Percentiles rank a stretch among this genome's conserved stretches.
These are phyloP conservation scores for Malurus leucopterus DNA, from an alignment of 2,797 vertebrate species.

Conservation along the genomic window DNA sequence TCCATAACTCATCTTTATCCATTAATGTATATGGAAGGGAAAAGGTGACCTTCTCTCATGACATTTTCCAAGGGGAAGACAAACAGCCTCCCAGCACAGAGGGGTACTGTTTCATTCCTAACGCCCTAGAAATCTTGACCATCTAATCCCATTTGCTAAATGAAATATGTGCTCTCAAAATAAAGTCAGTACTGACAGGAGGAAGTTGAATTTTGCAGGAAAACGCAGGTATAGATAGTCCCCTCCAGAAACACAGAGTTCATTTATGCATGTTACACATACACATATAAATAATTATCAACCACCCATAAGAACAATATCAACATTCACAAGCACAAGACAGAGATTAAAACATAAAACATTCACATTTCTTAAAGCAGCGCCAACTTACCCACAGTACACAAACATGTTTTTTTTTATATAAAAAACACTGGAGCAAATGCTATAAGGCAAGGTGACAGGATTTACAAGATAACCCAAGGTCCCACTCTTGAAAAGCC, in stretches of 20 bases:
- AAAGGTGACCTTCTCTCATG: neutral
- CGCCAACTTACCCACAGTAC: neutral
- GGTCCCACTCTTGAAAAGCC: neutral
- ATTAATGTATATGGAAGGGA: neutral
- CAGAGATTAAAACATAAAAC: neutral
- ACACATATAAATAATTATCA: neutral
- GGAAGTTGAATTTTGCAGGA: neutral
- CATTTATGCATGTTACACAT: neutral
- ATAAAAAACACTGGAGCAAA: constrained; percentile 15
- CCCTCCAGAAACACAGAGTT: neutral
- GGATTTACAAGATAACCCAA: neutral
- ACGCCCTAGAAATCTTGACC: neutral
- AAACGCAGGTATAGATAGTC: neutral
- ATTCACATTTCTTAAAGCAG: neutral
- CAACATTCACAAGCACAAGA: neutral
- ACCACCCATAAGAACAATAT: neutral
- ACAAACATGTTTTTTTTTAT: neutral
- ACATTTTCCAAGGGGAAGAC: neutral
- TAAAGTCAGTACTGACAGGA: neutral
- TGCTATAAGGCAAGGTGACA: constrained; percentile 40
- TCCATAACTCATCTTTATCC: neutral
- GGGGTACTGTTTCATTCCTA: neutral
- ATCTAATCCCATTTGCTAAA: neutral
- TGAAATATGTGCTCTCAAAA: neutral
- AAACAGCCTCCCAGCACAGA: neutral